Evolutionary conservation across 2,888 invertebrate species (phyloP).

Genomic region (Caradrina clavipalpis): DNA sequence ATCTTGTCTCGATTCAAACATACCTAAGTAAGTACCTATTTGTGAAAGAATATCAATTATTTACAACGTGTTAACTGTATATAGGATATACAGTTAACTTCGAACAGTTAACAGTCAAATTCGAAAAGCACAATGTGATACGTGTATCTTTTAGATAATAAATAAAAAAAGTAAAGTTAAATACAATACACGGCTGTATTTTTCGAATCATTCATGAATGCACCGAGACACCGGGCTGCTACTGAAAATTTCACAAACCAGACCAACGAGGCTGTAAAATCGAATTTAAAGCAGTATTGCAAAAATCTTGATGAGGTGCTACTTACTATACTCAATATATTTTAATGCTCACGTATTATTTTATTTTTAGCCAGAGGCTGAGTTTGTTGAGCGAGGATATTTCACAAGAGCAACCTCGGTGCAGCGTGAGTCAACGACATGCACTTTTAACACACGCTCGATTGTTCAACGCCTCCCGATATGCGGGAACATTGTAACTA

Average conservation of each 20-base stretch:
- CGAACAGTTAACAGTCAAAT: no score
- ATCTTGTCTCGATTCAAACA: constrained; percentile 24
- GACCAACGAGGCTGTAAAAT: constrained; percentile 14
- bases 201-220: not conserved
- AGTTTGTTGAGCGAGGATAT: constrained; percentile 64
- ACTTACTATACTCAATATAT: constrained; percentile 47
- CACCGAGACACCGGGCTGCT: not conserved
- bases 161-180: not conserved
- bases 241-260: not conserved
- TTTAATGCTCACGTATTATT: constrained; percentile 45
- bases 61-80: constrained; percentile 11
- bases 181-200: not conserved
- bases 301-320: constrained; percentile 30
- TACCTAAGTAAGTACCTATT: not conserved
- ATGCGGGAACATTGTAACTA: constrained; percentile 19
- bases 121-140: constrained; percentile 1
- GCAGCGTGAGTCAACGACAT: constrained; percentile 73
- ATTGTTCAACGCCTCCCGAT: constrained; percentile 38
- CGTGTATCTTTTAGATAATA: constrained; percentile 10
- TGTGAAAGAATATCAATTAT: constrained; percentile 37
- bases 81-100: no score
- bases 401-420: constrained; percentile 76
- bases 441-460: constrained; percentile 56
- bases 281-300: constrained; percentile 24
- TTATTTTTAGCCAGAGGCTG: constrained; percentile 59